Conservation (phyloP, 1,140 invertebrate genomes). For the Eufriesea mexicana region DNA sequence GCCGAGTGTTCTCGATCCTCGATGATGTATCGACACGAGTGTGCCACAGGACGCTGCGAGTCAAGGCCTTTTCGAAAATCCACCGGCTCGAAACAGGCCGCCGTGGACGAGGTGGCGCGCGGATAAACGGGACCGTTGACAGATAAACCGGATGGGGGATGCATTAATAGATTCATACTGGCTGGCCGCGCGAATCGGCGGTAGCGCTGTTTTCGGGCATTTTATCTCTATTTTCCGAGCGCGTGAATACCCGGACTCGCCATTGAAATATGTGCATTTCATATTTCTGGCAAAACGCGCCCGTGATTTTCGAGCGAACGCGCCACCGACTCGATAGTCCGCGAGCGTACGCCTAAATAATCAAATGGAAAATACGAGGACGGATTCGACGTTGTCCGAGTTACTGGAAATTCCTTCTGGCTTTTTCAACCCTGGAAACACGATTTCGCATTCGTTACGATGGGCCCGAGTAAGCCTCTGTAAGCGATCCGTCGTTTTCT, state of each 20-base stretch:
- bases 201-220: conserved; percentile 11
- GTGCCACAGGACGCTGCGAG: neutral
- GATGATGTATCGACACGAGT: conserved; percentile 20
- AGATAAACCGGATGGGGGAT: conserved; percentile 29
- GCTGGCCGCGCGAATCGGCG: neutral
- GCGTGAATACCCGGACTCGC: neutral
- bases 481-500: neutral
- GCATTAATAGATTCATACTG: conserved; percentile 45
- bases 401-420: neutral
- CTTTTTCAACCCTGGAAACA: neutral
- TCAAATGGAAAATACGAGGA: conserved; percentile 6
- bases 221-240: conserved; percentile 38
- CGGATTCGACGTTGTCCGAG: neutral
- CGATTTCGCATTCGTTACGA: neutral
- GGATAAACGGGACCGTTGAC: conserved; percentile 14
- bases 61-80: neutral
- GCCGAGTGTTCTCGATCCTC: neutral
- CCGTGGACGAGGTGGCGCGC: neutral
- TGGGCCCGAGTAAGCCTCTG: neutral
- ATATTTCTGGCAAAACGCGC: neutral
- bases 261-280: conserved; percentile 25
- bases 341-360: conserved; percentile 2
- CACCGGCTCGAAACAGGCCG: neutral
- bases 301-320: conserved; percentile 10
- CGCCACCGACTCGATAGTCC: neutral